phyloP scores from a whole-genome alignment of 2,113 vertebrate genomes.

The Setophaga kirtlandii region DNA sequence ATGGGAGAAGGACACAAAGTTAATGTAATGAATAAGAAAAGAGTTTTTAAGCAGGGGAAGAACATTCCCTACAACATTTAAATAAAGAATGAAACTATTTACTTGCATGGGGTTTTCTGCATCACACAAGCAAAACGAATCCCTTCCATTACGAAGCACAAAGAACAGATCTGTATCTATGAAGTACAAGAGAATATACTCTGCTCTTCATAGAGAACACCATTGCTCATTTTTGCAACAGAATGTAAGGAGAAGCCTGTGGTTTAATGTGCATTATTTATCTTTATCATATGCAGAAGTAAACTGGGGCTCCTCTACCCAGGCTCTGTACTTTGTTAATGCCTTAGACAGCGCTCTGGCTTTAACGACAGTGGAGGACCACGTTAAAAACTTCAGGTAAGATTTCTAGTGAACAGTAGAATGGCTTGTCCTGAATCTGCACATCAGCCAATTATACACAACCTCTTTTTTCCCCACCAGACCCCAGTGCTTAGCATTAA shows the following conservation, averaged over 20 bases:
- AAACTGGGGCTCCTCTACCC: conserved; percentile 97
- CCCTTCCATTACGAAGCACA: neutral
- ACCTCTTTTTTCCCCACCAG: conserved; percentile 64
- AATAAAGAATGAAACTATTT: neutral
- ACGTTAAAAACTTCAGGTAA: conserved; percentile 98
- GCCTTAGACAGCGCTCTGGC: conserved; percentile 88
- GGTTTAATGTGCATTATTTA: conserved; percentile 2
- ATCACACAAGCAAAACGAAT: neutral
- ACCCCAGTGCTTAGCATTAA: conserved; percentile 90
- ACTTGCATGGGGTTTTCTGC: neutral
- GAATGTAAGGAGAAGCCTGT: neutral
- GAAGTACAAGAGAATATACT: neutral
- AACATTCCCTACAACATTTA: neutral
- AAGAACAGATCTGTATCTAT: neutral
- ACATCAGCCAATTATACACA: neutral
- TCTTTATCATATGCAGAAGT: conserved; percentile 81
- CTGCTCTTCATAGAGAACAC: neutral
- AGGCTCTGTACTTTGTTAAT: conserved; percentile 91
- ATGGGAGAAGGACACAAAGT: neutral
- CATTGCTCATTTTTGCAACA: neutral
- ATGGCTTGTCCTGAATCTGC: neutral
- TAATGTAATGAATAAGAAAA: neutral
- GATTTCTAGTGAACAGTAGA: neutral
- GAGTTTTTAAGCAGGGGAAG: neutral
- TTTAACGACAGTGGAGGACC: conserved; percentile 87